Percentiles rank a stretch among this genome's conserved stretches.
phyloP scores from a whole-genome alignment of 2,113 vertebrate species.

The Melierax canorus region DNA sequence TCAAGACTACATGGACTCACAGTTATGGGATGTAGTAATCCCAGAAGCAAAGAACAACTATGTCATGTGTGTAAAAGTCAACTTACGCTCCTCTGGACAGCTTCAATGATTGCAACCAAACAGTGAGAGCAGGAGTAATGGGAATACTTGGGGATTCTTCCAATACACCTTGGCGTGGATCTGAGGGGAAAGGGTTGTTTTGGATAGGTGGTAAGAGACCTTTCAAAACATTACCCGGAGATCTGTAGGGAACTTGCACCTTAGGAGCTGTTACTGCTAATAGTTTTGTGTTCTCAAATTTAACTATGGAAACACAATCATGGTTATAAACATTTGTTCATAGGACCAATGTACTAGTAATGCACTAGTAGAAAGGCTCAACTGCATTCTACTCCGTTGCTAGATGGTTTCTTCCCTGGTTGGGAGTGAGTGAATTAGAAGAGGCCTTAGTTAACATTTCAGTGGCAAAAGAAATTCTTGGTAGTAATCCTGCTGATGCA shows the following conservation, averaged over 20 bases:
- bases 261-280: background rate
- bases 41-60: background rate
- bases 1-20: accelerated
- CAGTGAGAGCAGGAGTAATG: background rate
- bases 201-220: background rate
- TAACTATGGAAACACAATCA: background rate
- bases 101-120: background rate
- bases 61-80: accelerated
- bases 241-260: background rate
- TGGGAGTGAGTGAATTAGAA: background rate
- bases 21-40: background rate
- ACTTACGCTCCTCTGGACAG: background rate
- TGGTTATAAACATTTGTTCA: background rate
- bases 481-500: background rate
- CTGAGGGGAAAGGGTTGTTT: background rate
- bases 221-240: background rate
- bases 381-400: accelerated
- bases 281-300: background rate
- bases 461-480: background rate
- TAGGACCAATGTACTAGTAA: background rate
- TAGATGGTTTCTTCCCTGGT: background rate
- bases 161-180: background rate
- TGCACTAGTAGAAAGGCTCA: background rate
- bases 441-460: background rate
- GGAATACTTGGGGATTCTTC: background rate